Percentiles rank a stretch among this genome's conserved stretches.
Conservation (phyloP, 2,113 vertebrate species). For the Gavia stellata region DNA sequence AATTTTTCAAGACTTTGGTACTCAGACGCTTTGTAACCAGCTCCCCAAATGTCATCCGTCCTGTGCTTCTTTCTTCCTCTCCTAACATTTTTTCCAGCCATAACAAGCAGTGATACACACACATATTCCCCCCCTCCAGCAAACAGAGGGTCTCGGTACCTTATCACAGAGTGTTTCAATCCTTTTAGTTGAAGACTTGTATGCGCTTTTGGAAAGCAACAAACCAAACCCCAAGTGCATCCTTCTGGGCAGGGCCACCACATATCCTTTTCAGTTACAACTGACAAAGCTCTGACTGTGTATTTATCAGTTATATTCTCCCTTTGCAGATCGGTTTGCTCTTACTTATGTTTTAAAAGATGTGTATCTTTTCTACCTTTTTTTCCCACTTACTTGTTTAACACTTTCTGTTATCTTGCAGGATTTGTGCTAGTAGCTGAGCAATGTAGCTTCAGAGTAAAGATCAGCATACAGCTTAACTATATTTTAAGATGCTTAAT, state of each 20-base stretch:
- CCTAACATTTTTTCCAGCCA: background rate
- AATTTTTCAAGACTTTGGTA: background rate
- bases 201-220: background rate
- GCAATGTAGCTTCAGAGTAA: background rate
- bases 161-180: background rate
- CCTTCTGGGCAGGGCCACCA: background rate
- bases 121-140: background rate
- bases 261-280: background rate
- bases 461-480: background rate
- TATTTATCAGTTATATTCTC: background rate
- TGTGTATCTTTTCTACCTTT: background rate
- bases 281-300: background rate
- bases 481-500: constrained; percentile 22
- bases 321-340: background rate
- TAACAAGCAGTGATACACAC: background rate
- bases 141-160: background rate
- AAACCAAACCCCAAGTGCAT: background rate
- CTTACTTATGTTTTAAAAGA: background rate
- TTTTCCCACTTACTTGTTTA: background rate
- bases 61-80: background rate
- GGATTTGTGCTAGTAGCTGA: background rate
- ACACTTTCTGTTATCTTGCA: constrained; percentile 1
- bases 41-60: background rate
- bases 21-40: background rate
- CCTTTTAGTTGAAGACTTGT: background rate